Conservation (phyloP, 2,113 vertebrate species). For the Damaliscus lunatus region DNA sequence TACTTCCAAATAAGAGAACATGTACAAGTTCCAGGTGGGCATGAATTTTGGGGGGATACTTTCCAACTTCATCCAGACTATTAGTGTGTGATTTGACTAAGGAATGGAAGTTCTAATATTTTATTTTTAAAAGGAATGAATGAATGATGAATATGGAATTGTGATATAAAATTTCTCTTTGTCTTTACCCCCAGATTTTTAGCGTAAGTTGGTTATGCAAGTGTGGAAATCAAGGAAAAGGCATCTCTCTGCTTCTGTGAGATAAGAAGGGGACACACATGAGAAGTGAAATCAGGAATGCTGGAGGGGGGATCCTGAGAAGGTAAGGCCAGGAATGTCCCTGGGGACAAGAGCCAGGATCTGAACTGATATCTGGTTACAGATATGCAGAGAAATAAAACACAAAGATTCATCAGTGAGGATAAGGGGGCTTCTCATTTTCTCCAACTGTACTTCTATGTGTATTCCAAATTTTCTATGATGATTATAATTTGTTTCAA, state of each 20-base stretch:
- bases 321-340: background rate
- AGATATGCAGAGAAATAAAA: background rate
- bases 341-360: background rate
- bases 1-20: background rate
- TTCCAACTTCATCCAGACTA: background rate
- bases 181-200: background rate
- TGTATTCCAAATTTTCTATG: background rate
- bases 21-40: background rate
- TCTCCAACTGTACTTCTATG: background rate
- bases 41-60: background rate
- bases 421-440: background rate
- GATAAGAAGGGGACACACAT: background rate
- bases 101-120: background rate
- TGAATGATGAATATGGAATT: background rate
- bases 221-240: background rate
- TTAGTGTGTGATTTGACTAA: background rate
- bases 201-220: background rate
- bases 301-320: background rate
- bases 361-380: background rate
- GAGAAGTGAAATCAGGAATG: background rate
- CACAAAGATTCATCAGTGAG: background rate
- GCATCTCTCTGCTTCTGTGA: background rate
- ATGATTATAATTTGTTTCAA: background rate
- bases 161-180: background rate
- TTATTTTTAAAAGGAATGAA: background rate